Evolutionary conservation across 1,140 invertebrate genomes (phyloP), one percentile per base, ranked within the genome.

Genomic region (Heliconius melpomene): DNA sequence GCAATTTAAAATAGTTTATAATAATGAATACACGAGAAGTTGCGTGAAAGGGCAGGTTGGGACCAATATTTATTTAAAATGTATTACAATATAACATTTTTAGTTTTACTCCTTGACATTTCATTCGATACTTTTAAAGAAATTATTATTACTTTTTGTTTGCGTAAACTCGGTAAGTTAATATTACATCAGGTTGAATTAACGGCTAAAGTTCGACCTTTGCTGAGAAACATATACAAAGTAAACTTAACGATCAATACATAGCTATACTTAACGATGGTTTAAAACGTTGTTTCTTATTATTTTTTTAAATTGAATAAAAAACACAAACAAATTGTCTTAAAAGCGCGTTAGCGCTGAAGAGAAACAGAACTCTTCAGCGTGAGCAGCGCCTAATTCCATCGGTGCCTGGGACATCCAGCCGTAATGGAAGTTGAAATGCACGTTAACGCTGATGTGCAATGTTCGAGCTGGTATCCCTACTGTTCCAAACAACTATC

Each of bases 121-220:
- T 66, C 11, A 66, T 66, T 66, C 13, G 60, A 66, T 26, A 29
- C 60, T 66, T 29, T 66, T 66, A 66, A 66, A 66, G 23, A 66
- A 29, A 26, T 77, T 70, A 36, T 50, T 70, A 70, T 60, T 73
- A 78, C 60, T 32, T 54, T 26, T 40, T 32, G 36, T 73, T 78
- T 78, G 54, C 50, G 77, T 78, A 78, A 60, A n/a, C 20, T 50
- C 38, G 7, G 72, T 74, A 78, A 78, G n/a, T 26, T 72, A 54
- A 78, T 29, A 52, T 82, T 82, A 79, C 73, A 72, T 75, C 60
- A 82, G 73, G 77, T 46, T 38, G 71, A 75, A 75, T 78, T 78
- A 82, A 78, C 80, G 52, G 40, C 54, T 72, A 81, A 81, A 50
- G 76, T 40, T 13, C 74, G 80, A 78, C 80, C 75, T 80, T 82